These are phyloP conservation scores for Apocheima hispidaria DNA, from an alignment of 2,888 invertebrate species.

Conservation along the genomic window DNA sequence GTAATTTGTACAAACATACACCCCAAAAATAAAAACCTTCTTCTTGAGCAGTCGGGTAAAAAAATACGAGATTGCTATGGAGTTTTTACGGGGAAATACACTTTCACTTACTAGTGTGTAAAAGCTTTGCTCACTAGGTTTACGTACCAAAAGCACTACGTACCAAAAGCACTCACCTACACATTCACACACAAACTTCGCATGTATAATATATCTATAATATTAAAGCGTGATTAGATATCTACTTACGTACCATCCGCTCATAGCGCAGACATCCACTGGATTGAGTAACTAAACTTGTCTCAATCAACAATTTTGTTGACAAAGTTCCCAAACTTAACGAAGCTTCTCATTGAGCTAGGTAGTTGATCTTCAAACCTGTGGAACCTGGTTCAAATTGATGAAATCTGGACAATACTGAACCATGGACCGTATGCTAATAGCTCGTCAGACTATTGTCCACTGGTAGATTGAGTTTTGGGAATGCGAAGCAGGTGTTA, in stretches of 20 bases:
- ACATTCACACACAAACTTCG: too few relatives aligned
- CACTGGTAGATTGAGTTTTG: slow-evolving; percentile 11
- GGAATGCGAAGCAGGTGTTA: not conserved
- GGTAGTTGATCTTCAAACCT: slow-evolving; percentile 6
- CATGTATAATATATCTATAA: too few relatives aligned
- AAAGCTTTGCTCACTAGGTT: too few relatives aligned
- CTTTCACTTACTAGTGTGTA: too few relatives aligned
- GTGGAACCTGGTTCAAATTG: slow-evolving; percentile 18
- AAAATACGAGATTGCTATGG: too few relatives aligned
- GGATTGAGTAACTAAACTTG: slow-evolving; percentile 14
- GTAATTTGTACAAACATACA: too few relatives aligned
- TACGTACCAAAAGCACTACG: too few relatives aligned
- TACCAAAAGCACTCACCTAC: too few relatives aligned
- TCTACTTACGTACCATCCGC: not conserved
- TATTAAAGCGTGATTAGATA: too few relatives aligned
- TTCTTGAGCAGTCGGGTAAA: too few relatives aligned
- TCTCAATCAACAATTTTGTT: not conserved
- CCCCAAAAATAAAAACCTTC: too few relatives aligned
- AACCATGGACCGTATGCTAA: slow-evolving; percentile 25
- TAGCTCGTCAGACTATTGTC: slow-evolving; percentile 24
- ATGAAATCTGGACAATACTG: slow-evolving; percentile 20
- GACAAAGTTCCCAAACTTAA: slow-evolving; percentile 4
- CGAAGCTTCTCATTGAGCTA: slow-evolving; percentile 27
- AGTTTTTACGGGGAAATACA: too few relatives aligned
- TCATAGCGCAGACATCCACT: not conserved